phyloP scores from a whole-genome alignment of 2,888 invertebrate genomes.

The Parnassius apollo region DNA sequence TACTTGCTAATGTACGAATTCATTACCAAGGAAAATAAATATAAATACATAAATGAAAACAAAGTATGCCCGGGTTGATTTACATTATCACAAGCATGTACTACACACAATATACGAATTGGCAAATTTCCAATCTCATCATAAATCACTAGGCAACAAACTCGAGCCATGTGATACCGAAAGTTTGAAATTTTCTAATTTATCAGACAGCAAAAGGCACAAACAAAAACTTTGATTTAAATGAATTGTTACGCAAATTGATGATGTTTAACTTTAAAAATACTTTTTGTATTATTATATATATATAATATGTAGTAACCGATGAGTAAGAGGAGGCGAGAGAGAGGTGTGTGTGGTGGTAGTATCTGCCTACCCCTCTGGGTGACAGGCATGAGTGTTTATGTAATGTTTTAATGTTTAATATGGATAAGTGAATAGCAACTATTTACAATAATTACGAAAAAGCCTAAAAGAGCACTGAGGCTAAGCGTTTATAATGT shows the following conservation, averaged over 20 bases:
- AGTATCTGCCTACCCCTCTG: no score
- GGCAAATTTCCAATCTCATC: constrained; percentile 35
- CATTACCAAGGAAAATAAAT: background rate
- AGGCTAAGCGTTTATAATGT: no score
- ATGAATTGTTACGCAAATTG: constrained; percentile 29
- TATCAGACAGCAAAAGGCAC: constrained; percentile 8
- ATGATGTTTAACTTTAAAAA: background rate
- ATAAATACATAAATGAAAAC: constrained; percentile 5
- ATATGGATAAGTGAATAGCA: no score
- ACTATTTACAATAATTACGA: no score
- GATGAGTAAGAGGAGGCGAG: no score
- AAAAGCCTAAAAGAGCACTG: no score
- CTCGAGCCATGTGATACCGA: constrained; percentile 10
- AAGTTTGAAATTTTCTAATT: constrained; percentile 19
- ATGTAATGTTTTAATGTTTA: no score
- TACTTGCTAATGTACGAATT: no score
- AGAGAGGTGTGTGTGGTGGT: no score
- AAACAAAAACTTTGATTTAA: background rate
- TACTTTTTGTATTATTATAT: no score
- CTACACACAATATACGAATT: constrained; percentile 26
- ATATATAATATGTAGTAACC: no score
- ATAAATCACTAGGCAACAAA: constrained; percentile 27
- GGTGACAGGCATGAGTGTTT: no score
- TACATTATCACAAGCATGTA: constrained; percentile 15
- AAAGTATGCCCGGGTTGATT: constrained; percentile 10